Percentiles rank a stretch among this genome's conserved stretches.
phyloP scores from a whole-genome alignment of 2,797 vertebrate species.

The Myotis vivesi region DNA sequence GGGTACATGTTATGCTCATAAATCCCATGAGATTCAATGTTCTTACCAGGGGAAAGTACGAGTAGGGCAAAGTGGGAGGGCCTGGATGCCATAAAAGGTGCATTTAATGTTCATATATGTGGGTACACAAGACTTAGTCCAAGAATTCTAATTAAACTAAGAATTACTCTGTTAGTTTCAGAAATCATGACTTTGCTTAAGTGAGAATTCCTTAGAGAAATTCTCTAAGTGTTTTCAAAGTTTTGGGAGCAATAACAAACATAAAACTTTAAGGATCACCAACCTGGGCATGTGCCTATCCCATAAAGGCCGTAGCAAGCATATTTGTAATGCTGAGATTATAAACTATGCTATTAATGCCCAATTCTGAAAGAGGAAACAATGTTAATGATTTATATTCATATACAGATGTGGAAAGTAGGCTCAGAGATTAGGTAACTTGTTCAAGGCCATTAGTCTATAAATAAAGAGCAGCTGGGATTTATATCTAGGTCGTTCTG shows the following conservation, averaged over 20 bases:
- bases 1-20: background rate
- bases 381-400: background rate
- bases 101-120: background rate
- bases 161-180: background rate
- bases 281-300: background rate
- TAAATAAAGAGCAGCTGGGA: background rate
- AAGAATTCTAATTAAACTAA: constrained; percentile 1
- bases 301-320: background rate
- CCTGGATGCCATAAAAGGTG: background rate
- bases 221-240: background rate
- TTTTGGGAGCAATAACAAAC: constrained; percentile 26
- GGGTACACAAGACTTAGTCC: background rate
- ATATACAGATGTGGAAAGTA: background rate
- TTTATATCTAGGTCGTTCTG: background rate
- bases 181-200: background rate
- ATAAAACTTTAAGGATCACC: background rate
- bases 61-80: background rate
- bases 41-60: background rate
- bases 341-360: background rate
- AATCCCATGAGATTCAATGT: background rate
- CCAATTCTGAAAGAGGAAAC: background rate
- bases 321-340: background rate
- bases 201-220: background rate
- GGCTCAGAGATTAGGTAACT: background rate
- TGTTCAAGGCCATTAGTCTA: background rate